Percentiles rank a stretch among this genome's conserved stretches.
Conservation (phyloP, 2,888 invertebrate species). For the Baccha elongata region DNA sequence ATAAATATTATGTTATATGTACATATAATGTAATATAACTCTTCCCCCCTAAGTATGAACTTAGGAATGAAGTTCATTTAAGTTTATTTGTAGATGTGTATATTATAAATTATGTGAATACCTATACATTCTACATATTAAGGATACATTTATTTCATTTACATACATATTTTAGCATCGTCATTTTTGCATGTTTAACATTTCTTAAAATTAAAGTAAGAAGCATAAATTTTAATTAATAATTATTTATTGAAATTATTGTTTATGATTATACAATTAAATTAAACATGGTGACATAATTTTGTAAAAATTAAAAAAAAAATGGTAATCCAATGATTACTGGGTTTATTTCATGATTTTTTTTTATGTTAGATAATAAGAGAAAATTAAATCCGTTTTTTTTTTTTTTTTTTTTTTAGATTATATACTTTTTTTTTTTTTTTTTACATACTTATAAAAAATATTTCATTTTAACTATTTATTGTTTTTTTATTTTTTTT, state of each 20-base stretch:
- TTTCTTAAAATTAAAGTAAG: neutral
- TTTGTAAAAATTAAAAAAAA: conserved; percentile 61
- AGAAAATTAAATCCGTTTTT: neutral
- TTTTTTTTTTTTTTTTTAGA: conserved; percentile 5
- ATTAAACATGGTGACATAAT: neutral
- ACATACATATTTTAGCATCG: neutral
- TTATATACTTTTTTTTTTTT: conserved; percentile 78
- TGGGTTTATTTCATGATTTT: neutral
- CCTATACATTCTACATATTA: neutral
- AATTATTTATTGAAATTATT: neutral
- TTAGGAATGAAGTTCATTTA: conserved; percentile 16
- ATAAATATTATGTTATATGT: too few species aligned
- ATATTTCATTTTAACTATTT: too few species aligned
- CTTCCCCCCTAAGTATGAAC: conserved; percentile 18
- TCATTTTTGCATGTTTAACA: too few species aligned
- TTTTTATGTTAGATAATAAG: conserved; percentile 77
- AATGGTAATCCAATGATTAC: neutral
- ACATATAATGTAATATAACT: too few species aligned
- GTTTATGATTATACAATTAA: neutral
- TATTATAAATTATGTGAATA: neutral
- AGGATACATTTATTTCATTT: neutral
- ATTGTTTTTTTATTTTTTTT: too few species aligned
- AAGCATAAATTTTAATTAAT: neutral
- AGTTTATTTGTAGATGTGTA: neutral
- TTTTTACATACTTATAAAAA: neutral